phyloP scores from a whole-genome alignment of 2,113 vertebrate species.

The Oophaga pumilio region DNA sequence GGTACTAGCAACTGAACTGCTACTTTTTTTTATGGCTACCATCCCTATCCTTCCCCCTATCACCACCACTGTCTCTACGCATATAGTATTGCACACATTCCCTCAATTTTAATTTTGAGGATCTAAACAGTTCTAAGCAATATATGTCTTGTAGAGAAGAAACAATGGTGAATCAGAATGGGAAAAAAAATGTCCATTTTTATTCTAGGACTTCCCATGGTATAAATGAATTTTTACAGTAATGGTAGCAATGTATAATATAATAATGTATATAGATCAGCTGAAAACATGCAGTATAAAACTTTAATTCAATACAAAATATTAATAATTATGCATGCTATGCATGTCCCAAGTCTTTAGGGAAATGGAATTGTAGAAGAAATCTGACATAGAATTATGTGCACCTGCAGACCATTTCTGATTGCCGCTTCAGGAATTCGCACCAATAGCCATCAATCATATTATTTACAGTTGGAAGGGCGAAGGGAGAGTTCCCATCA shows the following conservation, averaged over 20 bases:
- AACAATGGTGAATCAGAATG: neutral
- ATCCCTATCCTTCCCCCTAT: too few species aligned
- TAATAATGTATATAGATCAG: neutral
- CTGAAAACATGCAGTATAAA: too few species aligned
- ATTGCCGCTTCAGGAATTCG: neutral
- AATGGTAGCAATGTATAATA: neutral
- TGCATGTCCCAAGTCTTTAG: neutral
- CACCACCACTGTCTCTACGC: too few species aligned
- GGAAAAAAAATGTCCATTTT: neutral
- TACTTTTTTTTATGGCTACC: too few species aligned
- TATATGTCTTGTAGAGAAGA: too few species aligned
- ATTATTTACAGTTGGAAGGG: neutral
- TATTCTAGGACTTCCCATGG: neutral
- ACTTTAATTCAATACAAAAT: neutral
- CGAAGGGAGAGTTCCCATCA: neutral
- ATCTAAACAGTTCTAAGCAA: too few species aligned
- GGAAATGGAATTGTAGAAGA: slow-evolving; percentile 8
- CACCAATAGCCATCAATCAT: slow-evolving; percentile 10
- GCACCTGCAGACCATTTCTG: slow-evolving; percentile 13
- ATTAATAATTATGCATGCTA: neutral
- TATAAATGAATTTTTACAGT: neutral
- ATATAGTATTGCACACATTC: too few species aligned
- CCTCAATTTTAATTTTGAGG: too few species aligned
- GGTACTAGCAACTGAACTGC: too few species aligned
- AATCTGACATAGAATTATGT: neutral